Conservation (phyloP, 37 sponge, comb jelly and placozoan species). For the Beroe forskalii region DNA sequence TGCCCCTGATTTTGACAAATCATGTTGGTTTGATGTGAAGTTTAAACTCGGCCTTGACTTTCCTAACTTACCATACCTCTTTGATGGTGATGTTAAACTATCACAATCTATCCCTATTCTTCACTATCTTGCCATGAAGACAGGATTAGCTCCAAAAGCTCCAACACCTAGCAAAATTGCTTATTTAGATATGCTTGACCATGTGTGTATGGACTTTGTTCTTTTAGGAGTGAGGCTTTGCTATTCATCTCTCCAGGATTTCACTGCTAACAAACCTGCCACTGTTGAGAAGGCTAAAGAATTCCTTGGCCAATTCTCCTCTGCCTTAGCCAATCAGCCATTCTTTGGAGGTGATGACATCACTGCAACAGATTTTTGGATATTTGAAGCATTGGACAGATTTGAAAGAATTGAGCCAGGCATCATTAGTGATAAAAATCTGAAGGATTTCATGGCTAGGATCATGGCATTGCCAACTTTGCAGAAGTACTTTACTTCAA, state of each 20-base stretch:
- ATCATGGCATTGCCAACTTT: constrained; percentile 17
- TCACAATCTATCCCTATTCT: constrained; percentile 54
- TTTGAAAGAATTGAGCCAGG: neutral
- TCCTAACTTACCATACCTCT: constrained; percentile 24
- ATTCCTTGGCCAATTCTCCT: neutral
- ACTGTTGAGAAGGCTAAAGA: neutral
- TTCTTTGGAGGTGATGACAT: constrained; percentile 26
- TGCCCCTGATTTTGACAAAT: constrained; percentile 57
- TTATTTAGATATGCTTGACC: constrained; percentile 1
- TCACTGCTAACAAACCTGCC: constrained; percentile 12
- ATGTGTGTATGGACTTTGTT: neutral
- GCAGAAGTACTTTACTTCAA: neutral
- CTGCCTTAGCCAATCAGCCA: neutral
- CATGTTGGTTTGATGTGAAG: constrained; percentile 56
- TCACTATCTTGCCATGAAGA: neutral
- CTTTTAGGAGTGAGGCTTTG: constrained; percentile 6
- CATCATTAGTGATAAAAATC: neutral
- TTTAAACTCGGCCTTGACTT: constrained; percentile 47
- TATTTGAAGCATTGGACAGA: constrained; percentile 32
- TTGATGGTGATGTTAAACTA: constrained; percentile 54
- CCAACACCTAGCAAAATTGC: neutral
- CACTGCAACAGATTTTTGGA: constrained; percentile 5
- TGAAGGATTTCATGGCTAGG: constrained; percentile 13
- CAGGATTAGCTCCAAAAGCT: neutral
- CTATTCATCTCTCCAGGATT: neutral